Conservation (phyloP, 2,113 vertebrate species). For the Tyto alba region DNA sequence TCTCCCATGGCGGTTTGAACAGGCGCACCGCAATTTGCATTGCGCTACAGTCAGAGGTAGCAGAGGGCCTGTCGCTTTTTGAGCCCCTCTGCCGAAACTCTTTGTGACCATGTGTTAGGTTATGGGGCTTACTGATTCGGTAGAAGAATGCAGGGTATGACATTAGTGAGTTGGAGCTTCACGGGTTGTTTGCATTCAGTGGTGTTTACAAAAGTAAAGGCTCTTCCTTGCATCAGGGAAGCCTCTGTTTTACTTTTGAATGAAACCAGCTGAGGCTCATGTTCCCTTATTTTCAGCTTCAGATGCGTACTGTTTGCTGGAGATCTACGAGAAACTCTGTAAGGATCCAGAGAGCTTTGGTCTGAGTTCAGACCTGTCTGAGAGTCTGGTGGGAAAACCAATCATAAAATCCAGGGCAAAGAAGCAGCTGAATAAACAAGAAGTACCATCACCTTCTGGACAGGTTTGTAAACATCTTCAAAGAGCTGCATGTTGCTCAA, state of each 20-base stretch:
- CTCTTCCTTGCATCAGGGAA: not conserved
- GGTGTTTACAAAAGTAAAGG: not conserved
- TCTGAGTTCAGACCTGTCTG: constrained; percentile 63
- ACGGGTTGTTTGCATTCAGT: not conserved
- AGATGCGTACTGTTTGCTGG: constrained; percentile 85
- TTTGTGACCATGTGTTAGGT: not conserved
- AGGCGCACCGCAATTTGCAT: not conserved
- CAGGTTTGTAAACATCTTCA: constrained; percentile 54
- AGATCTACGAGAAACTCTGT: constrained; percentile 75
- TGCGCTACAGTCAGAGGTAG: not conserved
- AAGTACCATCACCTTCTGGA: not conserved
- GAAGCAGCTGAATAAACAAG: constrained; percentile 42
- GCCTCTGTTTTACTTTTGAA: not conserved
- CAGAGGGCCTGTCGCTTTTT: not conserved
- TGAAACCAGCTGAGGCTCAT: not conserved
- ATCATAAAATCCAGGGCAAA: not conserved
- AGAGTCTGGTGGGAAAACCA: constrained; percentile 9
- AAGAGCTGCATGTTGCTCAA: constrained; percentile 32
- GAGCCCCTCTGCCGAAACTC: not conserved
- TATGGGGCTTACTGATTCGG: not conserved
- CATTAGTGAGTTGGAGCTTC: not conserved
- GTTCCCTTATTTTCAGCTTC: constrained; percentile 12
- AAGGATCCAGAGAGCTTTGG: constrained; percentile 67
- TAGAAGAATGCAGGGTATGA: not conserved
- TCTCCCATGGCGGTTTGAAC: not conserved